Evolutionary conservation across 2,797 vertebrate genomes (phyloP), one percentile per base, ranked within the genome.

Genomic region (Triplophysa yarkandensis): DNA sequence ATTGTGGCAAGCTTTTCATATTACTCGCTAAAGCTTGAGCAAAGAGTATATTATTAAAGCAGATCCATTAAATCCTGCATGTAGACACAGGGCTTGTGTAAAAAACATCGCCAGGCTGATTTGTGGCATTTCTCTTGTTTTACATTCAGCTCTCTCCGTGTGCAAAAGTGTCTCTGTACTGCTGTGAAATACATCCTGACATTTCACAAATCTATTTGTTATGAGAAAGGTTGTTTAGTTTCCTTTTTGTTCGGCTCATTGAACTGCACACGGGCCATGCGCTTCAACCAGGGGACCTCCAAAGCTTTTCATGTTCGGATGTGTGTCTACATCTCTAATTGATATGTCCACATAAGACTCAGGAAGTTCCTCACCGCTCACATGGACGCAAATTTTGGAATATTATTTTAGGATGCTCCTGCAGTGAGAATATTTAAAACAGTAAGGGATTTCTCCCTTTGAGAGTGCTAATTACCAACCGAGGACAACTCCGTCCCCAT

Each of bases 141-240:
- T 69, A 78, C 72, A 69, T 74, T 79, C 72, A 36, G 55, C 9
- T 44, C 48, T 64, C 67, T 71, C 71, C 66, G 19, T 39, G 41
- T 43, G 14, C 57, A 63, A 79, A 72, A 72, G 61, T 66, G 73
- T 76, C 52, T 39, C 48, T 16, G 63, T 54, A 75, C 77, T 78
- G 77, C 70, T 13, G 76, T 71, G 62, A 67, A 81, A 81, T 81
- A 54, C 68, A 46, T 76, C 64, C 71, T 85, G 80, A 85, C 83
- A 87, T 85, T 87, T 83, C 41, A 79, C 70, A 80, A 80, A 82
- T 80, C 61, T 74, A 54, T 79, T 84, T 74, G 58, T 78, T 78
- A 81, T 74, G 63, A 80, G 77, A 77, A 78, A 74, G 48, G 58
- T 74, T 62, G 71, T 76, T 76, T 74, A 57, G 52, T 68, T 74